Base-by-base conservation (phyloP, 2,888 invertebrate species). In the Celastrina argiolus region DNA sequence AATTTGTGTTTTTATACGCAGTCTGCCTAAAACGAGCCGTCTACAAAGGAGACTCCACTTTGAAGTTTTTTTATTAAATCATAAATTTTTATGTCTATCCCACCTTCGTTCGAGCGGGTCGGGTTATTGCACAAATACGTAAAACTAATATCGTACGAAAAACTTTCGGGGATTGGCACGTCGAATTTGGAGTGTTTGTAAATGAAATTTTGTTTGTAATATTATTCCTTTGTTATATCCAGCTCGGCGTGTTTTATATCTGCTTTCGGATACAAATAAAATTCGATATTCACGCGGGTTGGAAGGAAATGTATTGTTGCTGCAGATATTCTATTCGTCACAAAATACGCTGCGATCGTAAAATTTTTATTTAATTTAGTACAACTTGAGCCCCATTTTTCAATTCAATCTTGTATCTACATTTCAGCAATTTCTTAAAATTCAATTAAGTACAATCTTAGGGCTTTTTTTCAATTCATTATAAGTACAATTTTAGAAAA, bases 61-160 rank as follows among this genome's bases (percentile, higher is more conserved):
- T 59, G 59, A 59, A 59, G 59, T 59, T 34, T 59, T n/a, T 51
- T 31, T 59, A 59, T 59, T 59, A 16, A 34, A 59, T 59, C 59
- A 59, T 59, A 59, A 59, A 59, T 59, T 59, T 59, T 34, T 59
- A 34, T 8, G 28, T 16, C 16, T 34, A 26, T 34, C 31, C 16
- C 34, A 59, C 34, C 31, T 59, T 34, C 16, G 59, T 59, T 58
- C 16, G 28, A 31, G n/a, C 28, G 31, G n/a, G 31, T 31, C 31
- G 31, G 28, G 14, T 5, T 28, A 26, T 56, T 56, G 28, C 56
- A 5, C 3, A 16, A 34, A 31, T 59, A 59, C 31, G 51, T 26
- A 22, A 51, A 51, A 26, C 51, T 51, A 5, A 51, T 26, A 51
- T 22, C 10, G 12, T 51, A 22, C 12, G n/a, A n/a, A 51, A 36